These are phyloP conservation scores for Sebastes hubbsi DNA, from an alignment of 2,797 vertebrate genomes.

Conservation along the genomic window DNA sequence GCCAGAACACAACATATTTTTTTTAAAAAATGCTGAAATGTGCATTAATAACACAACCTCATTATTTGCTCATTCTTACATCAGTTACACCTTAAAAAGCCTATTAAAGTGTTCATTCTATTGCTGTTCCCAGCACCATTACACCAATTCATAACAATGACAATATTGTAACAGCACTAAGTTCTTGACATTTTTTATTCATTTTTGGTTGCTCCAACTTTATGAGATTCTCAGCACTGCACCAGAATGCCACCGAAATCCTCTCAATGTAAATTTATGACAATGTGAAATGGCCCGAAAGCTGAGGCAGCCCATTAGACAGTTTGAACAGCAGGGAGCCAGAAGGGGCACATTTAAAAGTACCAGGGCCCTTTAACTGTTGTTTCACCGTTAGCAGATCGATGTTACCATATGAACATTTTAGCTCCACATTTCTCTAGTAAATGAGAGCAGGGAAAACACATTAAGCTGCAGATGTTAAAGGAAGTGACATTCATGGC, in stretches of 20 bases:
- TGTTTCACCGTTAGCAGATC: too few species aligned
- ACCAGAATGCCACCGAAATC: not conserved
- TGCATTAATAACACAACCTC: not conserved
- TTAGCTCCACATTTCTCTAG: conserved; percentile 1
- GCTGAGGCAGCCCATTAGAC: not conserved
- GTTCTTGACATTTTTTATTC: not conserved
- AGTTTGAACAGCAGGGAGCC: not conserved
- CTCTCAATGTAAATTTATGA: not conserved
- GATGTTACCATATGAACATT: conserved; percentile 1
- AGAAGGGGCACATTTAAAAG: not conserved
- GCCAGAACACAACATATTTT: too few species aligned
- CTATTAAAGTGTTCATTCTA: not conserved
- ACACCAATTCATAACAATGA: not conserved
- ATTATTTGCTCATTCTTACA: not conserved
- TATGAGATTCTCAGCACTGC: not conserved
- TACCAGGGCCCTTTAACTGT: not conserved
- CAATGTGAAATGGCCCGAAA: not conserved
- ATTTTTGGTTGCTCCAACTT: not conserved
- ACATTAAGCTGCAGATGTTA: conserved; percentile 41
- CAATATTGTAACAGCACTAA: too few species aligned
- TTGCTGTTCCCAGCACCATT: not conserved
- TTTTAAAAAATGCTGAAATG: not conserved
- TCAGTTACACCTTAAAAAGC: not conserved
- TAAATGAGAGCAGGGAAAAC: conserved; percentile 16
- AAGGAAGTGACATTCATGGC: conserved; percentile 43